These are phyloP conservation scores for Chlorospingus semifuscus DNA, from an alignment of 2,797 vertebrate species.

Conservation along the genomic window DNA sequence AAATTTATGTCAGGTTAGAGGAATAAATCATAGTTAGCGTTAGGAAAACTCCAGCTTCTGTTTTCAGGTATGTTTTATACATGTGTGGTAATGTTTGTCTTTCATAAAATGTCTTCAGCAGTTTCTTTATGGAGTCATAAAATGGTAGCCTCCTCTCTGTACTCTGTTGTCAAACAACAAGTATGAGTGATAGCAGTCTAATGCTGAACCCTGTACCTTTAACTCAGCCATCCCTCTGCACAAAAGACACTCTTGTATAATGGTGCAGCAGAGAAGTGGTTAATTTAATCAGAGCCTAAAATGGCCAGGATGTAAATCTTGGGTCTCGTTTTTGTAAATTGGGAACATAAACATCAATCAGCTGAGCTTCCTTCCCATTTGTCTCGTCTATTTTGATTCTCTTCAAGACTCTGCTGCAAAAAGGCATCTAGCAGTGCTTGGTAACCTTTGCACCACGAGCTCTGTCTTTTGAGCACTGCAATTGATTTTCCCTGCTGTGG, in stretches of 20 bases:
- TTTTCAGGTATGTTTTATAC: slow-evolving; percentile 69
- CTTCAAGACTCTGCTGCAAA: slow-evolving; percentile 31
- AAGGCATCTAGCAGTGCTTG: background rate
- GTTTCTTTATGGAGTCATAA: slow-evolving; percentile 65
- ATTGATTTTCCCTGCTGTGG: slow-evolving; percentile 59
- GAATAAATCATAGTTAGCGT: slow-evolving; percentile 67
- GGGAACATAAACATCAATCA: slow-evolving; percentile 47
- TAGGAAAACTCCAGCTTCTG: slow-evolving; percentile 64
- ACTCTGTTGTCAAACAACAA: background rate
- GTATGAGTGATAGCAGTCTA: background rate
- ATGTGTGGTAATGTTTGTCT: slow-evolving; percentile 64
- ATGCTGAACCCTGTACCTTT: background rate
- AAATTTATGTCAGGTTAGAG: slow-evolving; percentile 66
- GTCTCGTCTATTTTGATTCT: slow-evolving; percentile 32
- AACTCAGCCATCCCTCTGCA: background rate
- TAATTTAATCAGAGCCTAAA: slow-evolving; percentile 45
- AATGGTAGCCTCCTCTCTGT: slow-evolving; percentile 42
- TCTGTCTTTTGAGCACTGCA: slow-evolving; percentile 28
- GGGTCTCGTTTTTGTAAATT: slow-evolving; percentile 17
- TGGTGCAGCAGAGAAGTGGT: background rate
- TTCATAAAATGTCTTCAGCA: slow-evolving; percentile 66
- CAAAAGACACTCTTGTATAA: background rate
- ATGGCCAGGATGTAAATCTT: slow-evolving; percentile 22
- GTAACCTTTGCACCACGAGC: slow-evolving; percentile 59
- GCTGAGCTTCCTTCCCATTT: slow-evolving; percentile 2